These are phyloP conservation scores for Allobates femoralis DNA, from an alignment of 2,797 vertebrate species.

Conservation along the genomic window DNA sequence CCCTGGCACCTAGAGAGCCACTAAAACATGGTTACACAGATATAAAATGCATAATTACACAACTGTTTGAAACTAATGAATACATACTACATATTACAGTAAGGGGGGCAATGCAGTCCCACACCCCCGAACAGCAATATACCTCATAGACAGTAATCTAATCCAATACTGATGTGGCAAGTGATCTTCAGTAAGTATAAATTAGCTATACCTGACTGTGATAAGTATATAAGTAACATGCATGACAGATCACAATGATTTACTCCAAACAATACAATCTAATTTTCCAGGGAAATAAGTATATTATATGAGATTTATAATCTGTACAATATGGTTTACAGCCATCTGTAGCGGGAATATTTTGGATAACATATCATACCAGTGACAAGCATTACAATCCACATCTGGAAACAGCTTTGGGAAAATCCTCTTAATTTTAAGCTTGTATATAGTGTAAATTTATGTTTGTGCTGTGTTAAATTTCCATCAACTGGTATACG, in stretches of 20 bases:
- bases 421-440: not conserved
- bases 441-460: not conserved
- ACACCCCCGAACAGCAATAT: no score
- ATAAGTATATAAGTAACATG: conserved; percentile 3
- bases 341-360: conserved; percentile 25
- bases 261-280: conserved; percentile 21
- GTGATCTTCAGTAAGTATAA: not conserved
- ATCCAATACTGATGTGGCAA: not conserved
- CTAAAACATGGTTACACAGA: no score
- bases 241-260: conserved; percentile 29
- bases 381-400: conserved; percentile 9
- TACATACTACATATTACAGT: no score
- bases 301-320: conserved; percentile 30
- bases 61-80: no score
- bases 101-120: no score
- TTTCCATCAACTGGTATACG: not conserved
- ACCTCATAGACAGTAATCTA: not conserved
- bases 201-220: not conserved
- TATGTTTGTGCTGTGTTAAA: not conserved
- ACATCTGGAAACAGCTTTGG: conserved; percentile 36
- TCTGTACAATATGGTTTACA: not conserved
- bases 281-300: not conserved
- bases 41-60: no score
- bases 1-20: no score
- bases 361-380: conserved; percentile 3